phyloP scores from a whole-genome alignment of 2,888 invertebrate species.

The Caenorhabditis sp. region DNA sequence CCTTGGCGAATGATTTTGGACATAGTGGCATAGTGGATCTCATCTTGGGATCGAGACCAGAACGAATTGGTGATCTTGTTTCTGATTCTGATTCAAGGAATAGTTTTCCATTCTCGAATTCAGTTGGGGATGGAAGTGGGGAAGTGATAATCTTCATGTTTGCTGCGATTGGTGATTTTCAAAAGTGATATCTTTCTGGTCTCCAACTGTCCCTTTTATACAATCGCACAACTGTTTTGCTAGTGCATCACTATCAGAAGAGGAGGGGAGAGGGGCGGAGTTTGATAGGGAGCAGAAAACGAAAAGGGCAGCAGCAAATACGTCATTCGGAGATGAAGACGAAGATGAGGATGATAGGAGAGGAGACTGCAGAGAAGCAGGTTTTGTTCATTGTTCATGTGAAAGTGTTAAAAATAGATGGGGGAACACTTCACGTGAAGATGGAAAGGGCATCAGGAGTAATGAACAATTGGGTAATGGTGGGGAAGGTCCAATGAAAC shows the following conservation, averaged over 20 bases:
- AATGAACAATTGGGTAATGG: not conserved
- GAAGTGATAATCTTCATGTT: slow-evolving; percentile 44
- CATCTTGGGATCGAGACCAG: slow-evolving; percentile 31
- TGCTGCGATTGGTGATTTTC: not conserved
- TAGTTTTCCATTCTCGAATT: slow-evolving; percentile 21
- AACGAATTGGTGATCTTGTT: slow-evolving; percentile 46
- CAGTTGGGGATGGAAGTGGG: slow-evolving; percentile 46
- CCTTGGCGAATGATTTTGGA: slow-evolving; percentile 62
- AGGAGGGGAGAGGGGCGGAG: slow-evolving; percentile 37
- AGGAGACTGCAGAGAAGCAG: slow-evolving; percentile 23
- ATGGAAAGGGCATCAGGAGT: not conserved
- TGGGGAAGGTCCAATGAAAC: slow-evolving; percentile 7
- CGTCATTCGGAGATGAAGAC: slow-evolving; percentile 33
- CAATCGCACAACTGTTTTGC: slow-evolving; percentile 37
- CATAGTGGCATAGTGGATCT: slow-evolving; percentile 42
- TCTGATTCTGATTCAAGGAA: too few relatives aligned
- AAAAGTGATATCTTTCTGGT: slow-evolving; percentile 30
- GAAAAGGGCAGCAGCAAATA: slow-evolving; percentile 51
- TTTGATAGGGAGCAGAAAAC: slow-evolving; percentile 47
- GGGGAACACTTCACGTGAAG: slow-evolving; percentile 56
- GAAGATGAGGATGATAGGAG: slow-evolving; percentile 3
- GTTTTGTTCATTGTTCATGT: slow-evolving; percentile 38
- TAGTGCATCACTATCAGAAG: too few relatives aligned
- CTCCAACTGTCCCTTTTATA: slow-evolving; percentile 33
- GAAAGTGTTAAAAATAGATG: slow-evolving; percentile 47